phyloP scores from a whole-genome alignment of 2,888 invertebrate species.

The Tetanocera ferruginea region DNA sequence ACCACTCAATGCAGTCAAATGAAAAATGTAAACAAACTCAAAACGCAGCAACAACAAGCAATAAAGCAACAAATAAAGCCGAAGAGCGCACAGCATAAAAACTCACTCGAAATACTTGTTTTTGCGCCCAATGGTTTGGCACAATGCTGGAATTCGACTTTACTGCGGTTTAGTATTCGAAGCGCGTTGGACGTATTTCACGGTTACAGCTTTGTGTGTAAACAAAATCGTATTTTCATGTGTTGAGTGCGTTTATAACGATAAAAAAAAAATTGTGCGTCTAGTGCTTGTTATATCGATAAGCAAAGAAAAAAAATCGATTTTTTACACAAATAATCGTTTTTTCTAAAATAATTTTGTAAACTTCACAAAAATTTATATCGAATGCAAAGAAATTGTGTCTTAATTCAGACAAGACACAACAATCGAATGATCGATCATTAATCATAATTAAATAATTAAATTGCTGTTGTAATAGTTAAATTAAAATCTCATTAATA shows the following conservation, averaged over 20 bases:
- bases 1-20: not conserved
- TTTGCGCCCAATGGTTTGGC: not conserved
- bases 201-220: too few species aligned
- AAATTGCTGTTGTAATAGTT: too few species aligned
- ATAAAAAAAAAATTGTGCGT: not conserved
- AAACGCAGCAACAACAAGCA: not conserved
- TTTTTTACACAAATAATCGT: too few species aligned
- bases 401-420: too few species aligned
- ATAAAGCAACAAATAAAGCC: not conserved
- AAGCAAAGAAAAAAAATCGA: too few species aligned
- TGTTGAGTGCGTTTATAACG: not conserved
- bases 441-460: too few species aligned
- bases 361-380: too few species aligned
- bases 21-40: conserved; percentile 30
- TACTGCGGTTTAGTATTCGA: conserved; percentile 15
- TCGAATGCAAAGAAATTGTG: too few species aligned
- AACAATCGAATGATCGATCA: too few species aligned
- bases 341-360: too few species aligned
- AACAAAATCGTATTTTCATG: not conserved
- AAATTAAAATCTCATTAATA: too few species aligned
- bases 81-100: not conserved
- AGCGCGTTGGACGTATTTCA: conserved; percentile 1
- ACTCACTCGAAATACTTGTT: conserved; percentile 2
- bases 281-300: not conserved
- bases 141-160: not conserved